These are phyloP conservation scores for Chaenogobius annularis DNA, from an alignment of 2,113 vertebrate genomes.

Conservation along the genomic window DNA sequence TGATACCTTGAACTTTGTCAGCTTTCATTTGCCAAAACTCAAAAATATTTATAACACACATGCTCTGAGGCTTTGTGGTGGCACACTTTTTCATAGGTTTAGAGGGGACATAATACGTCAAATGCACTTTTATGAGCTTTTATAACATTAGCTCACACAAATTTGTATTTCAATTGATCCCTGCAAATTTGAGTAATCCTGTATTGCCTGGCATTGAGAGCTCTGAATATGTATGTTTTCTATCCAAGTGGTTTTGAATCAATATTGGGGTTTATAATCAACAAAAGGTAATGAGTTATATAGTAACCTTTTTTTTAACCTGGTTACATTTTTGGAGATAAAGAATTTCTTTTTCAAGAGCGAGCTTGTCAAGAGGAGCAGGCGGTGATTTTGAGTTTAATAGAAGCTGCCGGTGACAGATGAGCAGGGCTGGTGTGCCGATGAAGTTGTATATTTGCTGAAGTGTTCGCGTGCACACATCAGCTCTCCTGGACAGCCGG, in stretches of 20 bases:
- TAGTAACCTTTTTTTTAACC: too few relatives aligned
- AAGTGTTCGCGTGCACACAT: not conserved
- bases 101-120: not conserved
- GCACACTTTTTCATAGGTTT: not conserved
- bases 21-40: not conserved
- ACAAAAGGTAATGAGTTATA: too few relatives aligned
- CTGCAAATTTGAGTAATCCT: too few relatives aligned
- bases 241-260: too few relatives aligned
- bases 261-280: too few relatives aligned
- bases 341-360: too few relatives aligned
- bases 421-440: constrained; percentile 4
- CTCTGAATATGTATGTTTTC: too few relatives aligned
- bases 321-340: too few relatives aligned
- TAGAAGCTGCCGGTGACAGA: constrained; percentile 3
- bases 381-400: constrained; percentile 2
- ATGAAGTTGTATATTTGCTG: not conserved
- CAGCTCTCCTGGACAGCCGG: not conserved
- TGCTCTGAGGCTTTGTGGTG: not conserved
- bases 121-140: not conserved
- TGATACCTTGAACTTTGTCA: not conserved
- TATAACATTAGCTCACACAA: not conserved
- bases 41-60: not conserved
- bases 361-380: not conserved
- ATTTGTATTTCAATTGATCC: too few relatives aligned
- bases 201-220: too few relatives aligned